These are phyloP conservation scores for Acleris emargana DNA, from an alignment of 2,888 invertebrate genomes.

Conservation along the genomic window DNA sequence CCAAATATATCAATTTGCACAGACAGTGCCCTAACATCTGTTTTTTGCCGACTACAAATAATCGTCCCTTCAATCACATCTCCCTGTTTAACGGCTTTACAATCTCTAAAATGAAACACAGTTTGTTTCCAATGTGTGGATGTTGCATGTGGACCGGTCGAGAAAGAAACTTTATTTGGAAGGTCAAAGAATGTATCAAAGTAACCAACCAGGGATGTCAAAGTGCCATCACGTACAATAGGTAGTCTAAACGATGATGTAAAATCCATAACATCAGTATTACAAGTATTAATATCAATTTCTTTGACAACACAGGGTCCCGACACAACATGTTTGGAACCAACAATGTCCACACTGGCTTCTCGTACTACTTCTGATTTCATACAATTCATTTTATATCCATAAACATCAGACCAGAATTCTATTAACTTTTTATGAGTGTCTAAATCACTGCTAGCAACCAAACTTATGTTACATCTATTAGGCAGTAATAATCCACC, in stretches of 20 bases:
- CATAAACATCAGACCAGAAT: conserved; percentile 97
- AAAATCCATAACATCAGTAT: conserved; percentile 88
- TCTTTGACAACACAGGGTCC: conserved; percentile 86
- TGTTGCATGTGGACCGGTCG: conserved; percentile 89
- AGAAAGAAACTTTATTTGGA: conserved; percentile 86
- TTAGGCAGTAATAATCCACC: conserved; percentile 93
- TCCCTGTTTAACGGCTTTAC: conserved; percentile 88
- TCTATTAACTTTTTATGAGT: conserved; percentile 89
- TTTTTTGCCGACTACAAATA: conserved; percentile 88
- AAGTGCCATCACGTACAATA: conserved; percentile 85
- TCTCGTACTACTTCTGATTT: conserved; percentile 92
- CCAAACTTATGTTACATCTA: conserved; percentile 91
- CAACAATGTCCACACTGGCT: conserved; percentile 81
- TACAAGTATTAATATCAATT: conserved; percentile 90
- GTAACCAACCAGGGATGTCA: conserved; percentile 94
- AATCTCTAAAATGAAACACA: conserved; percentile 91
- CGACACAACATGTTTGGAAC: conserved; percentile 85
- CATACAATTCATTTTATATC: conserved; percentile 96
- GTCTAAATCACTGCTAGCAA: conserved; percentile 90
- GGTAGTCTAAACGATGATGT: conserved; percentile 87
- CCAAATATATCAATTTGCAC: conserved; percentile 87
- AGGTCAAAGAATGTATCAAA: conserved; percentile 95
- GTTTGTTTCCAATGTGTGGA: conserved; percentile 98
- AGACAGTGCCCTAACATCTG: conserved; percentile 89
- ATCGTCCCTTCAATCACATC: conserved; percentile 86